Percentiles rank a stretch among this genome's conserved stretches.
Evolutionary conservation across 2,888 invertebrate species (phyloP).

Genomic region (Melipona bicolor): DNA sequence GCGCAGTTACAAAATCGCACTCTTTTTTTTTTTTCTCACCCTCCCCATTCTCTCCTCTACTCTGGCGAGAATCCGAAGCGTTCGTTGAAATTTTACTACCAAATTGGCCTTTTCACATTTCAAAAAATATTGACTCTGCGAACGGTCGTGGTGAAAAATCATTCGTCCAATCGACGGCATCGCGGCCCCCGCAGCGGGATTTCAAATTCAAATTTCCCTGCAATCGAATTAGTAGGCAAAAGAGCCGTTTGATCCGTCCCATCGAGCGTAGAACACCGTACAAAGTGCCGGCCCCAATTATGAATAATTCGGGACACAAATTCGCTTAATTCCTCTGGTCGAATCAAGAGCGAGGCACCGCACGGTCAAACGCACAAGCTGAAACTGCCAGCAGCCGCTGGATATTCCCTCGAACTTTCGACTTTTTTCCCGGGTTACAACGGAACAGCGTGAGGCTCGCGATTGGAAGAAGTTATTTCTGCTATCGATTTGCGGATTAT

Average conservation of each 20-base stretch:
- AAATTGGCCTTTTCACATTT: constrained; percentile 65
- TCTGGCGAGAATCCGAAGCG: constrained; percentile 38
- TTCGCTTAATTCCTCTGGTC: constrained; percentile 77
- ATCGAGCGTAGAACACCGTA: constrained; percentile 62
- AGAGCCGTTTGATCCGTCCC: constrained; percentile 81
- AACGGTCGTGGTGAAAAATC: constrained; percentile 62
- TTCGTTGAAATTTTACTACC: constrained; percentile 63
- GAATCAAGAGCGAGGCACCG: constrained; percentile 46
- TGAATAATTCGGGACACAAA: constrained; percentile 81
- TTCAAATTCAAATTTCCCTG: constrained; percentile 81
- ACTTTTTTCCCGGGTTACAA: neutral
- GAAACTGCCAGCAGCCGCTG: constrained; percentile 27
- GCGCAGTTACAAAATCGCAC: constrained; percentile 36
- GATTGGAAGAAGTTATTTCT: neutral
- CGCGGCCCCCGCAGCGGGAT: constrained; percentile 62
- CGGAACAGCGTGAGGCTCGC: neutral
- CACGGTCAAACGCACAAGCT: constrained; percentile 22
- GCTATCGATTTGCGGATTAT: neutral
- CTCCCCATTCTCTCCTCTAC: neutral
- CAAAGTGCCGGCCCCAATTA: constrained; percentile 78
- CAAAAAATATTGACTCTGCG: constrained; percentile 60
- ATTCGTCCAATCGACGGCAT: constrained; percentile 62
- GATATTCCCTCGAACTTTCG: constrained; percentile 1
- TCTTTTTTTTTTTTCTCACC: constrained; percentile 26
- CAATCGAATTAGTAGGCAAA: constrained; percentile 82